A percentile compares a stretch with the other conserved stretches of the same genome.
These are phyloP conservation scores for Cerastoderma edule DNA, from an alignment of 2,888 invertebrate species.

Conservation along the genomic window DNA sequence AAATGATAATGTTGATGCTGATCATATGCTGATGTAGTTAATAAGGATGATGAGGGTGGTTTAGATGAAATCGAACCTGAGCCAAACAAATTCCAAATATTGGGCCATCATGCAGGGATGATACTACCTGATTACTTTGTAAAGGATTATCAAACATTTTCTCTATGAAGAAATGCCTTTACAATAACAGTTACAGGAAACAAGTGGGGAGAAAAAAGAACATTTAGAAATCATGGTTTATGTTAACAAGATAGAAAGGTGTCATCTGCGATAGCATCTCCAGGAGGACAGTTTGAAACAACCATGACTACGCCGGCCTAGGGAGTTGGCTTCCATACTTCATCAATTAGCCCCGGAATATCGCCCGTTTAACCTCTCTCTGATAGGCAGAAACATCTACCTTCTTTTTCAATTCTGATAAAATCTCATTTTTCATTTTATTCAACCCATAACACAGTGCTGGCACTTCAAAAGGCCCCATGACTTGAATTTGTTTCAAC, in stretches of 20 bases:
- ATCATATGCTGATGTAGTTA: too few species aligned
- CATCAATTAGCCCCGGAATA: conserved; percentile 23
- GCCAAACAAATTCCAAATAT: too few species aligned
- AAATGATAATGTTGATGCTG: too few species aligned
- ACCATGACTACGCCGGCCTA: background rate
- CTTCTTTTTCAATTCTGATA: conserved; percentile 51
- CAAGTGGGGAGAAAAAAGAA: background rate
- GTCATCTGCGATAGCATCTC: conserved; percentile 40
- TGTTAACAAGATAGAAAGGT: conserved; percentile 43
- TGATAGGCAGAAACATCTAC: conserved; percentile 53
- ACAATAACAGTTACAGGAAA: conserved; percentile 6
- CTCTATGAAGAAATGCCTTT: too few species aligned
- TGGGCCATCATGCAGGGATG: too few species aligned
- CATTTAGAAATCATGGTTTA: conserved; percentile 27
- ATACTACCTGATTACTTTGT: too few species aligned
- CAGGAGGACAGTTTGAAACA: background rate
- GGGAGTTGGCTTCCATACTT: conserved; percentile 12
- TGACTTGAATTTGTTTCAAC: too few species aligned
- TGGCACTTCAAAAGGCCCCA: too few species aligned
- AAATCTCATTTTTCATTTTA: conserved; percentile 58
- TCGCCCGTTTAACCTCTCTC: conserved; percentile 12
- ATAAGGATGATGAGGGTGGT: too few species aligned
- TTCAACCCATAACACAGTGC: background rate
- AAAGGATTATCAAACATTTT: too few species aligned
- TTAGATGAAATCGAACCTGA: too few species aligned